A percentile compares a stretch with the other conserved stretches of the same genome.
phyloP scores from a whole-genome alignment of 2,797 vertebrate genomes.

The Oophaga sylvatica region DNA sequence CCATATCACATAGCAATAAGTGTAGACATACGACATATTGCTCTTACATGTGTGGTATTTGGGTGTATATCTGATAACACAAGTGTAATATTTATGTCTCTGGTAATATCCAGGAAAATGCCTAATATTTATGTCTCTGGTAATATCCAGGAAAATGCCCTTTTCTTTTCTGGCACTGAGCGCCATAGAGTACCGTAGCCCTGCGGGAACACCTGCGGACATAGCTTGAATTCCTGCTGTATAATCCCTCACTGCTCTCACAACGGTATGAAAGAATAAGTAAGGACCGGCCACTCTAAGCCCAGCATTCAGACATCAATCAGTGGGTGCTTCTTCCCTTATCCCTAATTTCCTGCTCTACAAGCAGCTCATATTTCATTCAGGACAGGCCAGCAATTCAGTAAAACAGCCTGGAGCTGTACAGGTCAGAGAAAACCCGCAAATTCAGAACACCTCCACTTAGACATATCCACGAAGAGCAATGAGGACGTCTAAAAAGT shows the following conservation, averaged over 20 bases:
- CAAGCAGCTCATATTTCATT: constrained; percentile 44
- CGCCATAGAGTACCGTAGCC: constrained; percentile 24
- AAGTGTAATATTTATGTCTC: not conserved
- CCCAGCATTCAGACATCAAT: constrained; percentile 57
- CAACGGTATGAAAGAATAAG: constrained; percentile 51
- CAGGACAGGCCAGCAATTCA: constrained; percentile 32
- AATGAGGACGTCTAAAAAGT: not conserved
- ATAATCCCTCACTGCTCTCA: constrained; percentile 49
- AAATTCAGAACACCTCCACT: not conserved
- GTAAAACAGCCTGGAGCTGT: not conserved
- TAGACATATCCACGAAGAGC: not conserved
- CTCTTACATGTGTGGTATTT: not conserved
- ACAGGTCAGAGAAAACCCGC: constrained; percentile 8
- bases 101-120: not conserved
- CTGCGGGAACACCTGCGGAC: constrained; percentile 52
- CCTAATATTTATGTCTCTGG: not conserved
- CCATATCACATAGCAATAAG: too few relatives aligned
- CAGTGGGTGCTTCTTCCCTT: constrained; percentile 56
- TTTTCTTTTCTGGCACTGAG: constrained; percentile 19
- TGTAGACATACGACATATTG: too few relatives aligned
- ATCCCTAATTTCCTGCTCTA: constrained; percentile 59
- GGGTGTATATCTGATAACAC: not conserved
- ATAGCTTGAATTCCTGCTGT: constrained; percentile 54
- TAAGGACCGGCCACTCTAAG: constrained; percentile 35
- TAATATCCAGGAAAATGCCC: not conserved